Evolutionary conservation across 2,797 vertebrate genomes (phyloP).

Genomic region (Siniperca obscura): DNA sequence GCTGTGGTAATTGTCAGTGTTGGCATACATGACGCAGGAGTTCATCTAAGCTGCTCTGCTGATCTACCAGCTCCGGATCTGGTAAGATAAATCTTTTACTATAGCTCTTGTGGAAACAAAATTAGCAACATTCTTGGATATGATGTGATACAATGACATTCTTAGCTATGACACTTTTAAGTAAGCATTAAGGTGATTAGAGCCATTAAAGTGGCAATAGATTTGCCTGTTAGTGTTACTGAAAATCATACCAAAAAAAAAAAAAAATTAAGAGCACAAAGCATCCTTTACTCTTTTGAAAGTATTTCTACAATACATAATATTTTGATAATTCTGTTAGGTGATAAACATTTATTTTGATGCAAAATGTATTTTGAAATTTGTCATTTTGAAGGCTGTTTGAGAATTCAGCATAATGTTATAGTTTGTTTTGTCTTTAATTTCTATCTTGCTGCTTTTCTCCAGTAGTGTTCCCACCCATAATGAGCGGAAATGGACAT

Average conservation of each 20-base stretch:
- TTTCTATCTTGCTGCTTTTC: not conserved
- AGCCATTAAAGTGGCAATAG: not conserved
- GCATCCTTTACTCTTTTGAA: not conserved
- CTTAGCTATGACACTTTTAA: not conserved
- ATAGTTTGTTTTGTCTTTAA: not conserved
- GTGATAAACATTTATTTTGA: not conserved
- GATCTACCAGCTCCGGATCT: not conserved
- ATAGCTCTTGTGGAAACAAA: not conserved
- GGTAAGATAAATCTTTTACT: not conserved
- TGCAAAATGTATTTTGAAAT: not conserved
- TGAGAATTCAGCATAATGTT: not conserved
- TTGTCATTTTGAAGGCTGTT: not conserved
- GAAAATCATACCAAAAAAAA: not conserved
- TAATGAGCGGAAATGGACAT: not conserved
- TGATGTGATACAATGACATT: not conserved
- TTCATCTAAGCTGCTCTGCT: slow-evolving; percentile 1
- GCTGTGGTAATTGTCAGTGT: not conserved
- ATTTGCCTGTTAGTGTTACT: not conserved
- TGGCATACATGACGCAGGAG: not conserved
- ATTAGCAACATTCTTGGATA: not conserved
- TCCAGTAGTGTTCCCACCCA: not conserved
- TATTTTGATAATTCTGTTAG: not conserved
- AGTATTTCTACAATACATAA: not conserved
- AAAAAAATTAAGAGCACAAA: not conserved
- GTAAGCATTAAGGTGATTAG: not conserved